phyloP scores from a whole-genome alignment of 2,113 vertebrate genomes.

The Gnathonemus echidnorhynchus region DNA sequence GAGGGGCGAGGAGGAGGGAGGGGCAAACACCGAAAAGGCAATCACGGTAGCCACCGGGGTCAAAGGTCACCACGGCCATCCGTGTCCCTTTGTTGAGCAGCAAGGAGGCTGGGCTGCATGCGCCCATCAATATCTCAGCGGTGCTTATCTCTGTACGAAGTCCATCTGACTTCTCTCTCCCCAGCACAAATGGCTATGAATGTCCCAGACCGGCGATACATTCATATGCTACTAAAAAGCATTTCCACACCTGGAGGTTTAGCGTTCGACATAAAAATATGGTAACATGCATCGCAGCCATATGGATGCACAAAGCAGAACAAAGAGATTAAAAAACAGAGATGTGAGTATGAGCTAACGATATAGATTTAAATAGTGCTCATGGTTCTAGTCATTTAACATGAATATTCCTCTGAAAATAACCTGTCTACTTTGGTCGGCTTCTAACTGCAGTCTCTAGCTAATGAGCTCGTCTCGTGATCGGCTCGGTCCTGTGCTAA shows the following conservation, averaged over 20 bases:
- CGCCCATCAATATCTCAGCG: constrained; percentile 46
- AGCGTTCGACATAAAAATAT: neutral
- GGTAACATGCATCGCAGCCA: neutral
- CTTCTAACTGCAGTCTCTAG: neutral
- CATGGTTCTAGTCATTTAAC: neutral
- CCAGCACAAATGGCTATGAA: neutral
- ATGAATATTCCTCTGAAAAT: neutral
- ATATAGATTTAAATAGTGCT: neutral
- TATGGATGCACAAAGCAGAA: neutral
- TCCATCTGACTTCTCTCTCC: neutral
- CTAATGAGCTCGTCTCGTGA: neutral
- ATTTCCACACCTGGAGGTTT: neutral
- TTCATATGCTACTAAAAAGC: neutral
- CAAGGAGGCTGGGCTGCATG: constrained; percentile 41
- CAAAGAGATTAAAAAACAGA: neutral
- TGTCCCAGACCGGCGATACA: neutral
- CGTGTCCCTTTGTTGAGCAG: constrained; percentile 1
- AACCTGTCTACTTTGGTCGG: neutral
- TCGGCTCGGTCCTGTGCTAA: neutral
- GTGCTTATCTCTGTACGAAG: neutral
- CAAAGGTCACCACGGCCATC: constrained; percentile 45
- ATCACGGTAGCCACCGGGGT: constrained; percentile 28
- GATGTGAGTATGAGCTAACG: neutral
- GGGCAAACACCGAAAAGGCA: neutral
- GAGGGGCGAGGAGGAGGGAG: constrained; percentile 7